Percentiles rank a stretch among this genome's conserved stretches.
These are phyloP conservation scores for Tenualosa thibaudeaui DNA, from an alignment of 2,797 vertebrate species.

Conservation along the genomic window DNA sequence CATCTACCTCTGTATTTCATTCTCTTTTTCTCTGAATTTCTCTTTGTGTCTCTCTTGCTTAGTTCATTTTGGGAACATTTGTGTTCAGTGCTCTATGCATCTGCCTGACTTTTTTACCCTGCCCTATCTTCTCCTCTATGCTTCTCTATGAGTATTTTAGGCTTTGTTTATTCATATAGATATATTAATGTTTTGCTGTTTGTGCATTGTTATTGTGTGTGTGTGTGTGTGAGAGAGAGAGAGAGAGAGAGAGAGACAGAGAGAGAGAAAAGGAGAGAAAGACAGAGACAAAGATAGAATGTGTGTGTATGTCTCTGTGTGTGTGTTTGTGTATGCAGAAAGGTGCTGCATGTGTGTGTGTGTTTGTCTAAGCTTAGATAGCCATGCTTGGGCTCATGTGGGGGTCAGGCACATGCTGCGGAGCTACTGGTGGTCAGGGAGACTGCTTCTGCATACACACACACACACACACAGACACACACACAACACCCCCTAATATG, in stretches of 20 bases:
- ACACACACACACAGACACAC: background rate
- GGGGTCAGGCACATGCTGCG: constrained; percentile 18
- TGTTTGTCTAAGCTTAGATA: background rate
- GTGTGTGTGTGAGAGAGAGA: constrained; percentile 24
- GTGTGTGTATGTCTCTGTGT: background rate
- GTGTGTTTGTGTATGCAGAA: background rate
- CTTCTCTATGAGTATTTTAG: no score
- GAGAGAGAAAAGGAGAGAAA: constrained; percentile 33
- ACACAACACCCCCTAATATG: background rate
- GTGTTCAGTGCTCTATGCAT: background rate
- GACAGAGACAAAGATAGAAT: constrained; percentile 30
- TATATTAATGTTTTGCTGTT: background rate
- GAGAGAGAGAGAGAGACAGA: background rate
- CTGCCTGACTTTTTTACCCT: no score
- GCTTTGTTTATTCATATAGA: background rate
- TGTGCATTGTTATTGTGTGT: background rate
- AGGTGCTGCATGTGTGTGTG: background rate
- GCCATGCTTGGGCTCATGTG: background rate
- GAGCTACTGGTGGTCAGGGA: constrained; percentile 3
- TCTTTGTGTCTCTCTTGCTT: background rate
- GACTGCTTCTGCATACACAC: background rate
- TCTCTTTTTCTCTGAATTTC: background rate
- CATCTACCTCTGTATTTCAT: background rate
- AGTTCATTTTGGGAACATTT: background rate
- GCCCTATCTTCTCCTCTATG: no score